phyloP scores from a whole-genome alignment of 2,888 invertebrate genomes.

The Pterobdella sp. region DNA sequence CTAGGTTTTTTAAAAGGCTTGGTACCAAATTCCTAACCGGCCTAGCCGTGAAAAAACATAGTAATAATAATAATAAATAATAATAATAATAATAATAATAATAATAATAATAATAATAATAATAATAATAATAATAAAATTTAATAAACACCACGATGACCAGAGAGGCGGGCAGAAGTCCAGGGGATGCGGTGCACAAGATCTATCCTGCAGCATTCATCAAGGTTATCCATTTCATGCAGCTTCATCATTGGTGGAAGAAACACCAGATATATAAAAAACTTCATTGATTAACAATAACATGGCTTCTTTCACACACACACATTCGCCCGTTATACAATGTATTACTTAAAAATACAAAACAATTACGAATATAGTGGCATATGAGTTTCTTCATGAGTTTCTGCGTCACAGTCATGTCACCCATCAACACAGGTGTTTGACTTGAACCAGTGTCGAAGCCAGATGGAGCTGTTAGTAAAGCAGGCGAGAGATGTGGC shows the following conservation, averaged over 20 bases:
- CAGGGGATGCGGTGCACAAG: conserved; percentile 96
- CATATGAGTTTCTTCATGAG: background rate
- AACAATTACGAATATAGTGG: background rate
- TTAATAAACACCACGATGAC: too few species aligned
- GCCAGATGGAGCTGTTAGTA: conserved; percentile 94
- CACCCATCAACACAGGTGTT: conserved; percentile 62
- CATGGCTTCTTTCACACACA: background rate
- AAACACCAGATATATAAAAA: background rate
- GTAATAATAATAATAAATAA: too few species aligned
- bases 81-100: too few species aligned
- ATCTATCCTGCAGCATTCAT: conserved; percentile 93
- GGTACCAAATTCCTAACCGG: too few species aligned
- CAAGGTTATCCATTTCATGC: conserved; percentile 59
- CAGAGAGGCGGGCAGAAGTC: conserved; percentile 86
- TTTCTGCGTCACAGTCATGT: background rate
- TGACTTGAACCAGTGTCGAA: conserved; percentile 91
- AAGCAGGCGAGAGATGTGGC: conserved; percentile 64
- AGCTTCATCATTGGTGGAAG: background rate
- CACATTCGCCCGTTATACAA: too few species aligned
- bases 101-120: too few species aligned
- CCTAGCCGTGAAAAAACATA: too few species aligned
- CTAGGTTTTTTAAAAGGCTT: too few species aligned
- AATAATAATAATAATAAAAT: too few species aligned
- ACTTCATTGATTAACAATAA: background rate
- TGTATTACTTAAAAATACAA: background rate